Conservation (phyloP, 2,797 vertebrate genomes). For the Tokudaia tokunoshimensis region DNA sequence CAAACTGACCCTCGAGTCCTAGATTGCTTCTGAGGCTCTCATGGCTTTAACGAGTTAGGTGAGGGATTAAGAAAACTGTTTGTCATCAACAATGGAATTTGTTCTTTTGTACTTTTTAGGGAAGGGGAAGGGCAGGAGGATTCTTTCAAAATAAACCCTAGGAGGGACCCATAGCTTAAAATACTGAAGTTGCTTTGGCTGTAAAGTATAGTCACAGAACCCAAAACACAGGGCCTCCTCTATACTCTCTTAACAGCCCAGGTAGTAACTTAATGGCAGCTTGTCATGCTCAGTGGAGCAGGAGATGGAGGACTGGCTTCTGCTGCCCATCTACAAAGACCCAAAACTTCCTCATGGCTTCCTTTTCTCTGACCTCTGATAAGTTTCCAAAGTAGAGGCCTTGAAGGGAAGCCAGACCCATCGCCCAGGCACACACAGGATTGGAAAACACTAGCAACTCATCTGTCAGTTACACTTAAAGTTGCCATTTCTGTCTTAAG, state of each 20-base stretch:
- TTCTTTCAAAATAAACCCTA: constrained; percentile 48
- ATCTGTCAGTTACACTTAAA: background rate
- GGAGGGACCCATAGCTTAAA: background rate
- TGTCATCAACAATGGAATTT: background rate
- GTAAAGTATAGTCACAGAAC: background rate
- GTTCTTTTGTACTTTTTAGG: background rate
- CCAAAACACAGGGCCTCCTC: background rate
- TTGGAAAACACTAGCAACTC: background rate
- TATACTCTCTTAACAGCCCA: background rate
- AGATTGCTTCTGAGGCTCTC: constrained; percentile 49
- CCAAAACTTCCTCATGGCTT: background rate
- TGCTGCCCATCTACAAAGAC: background rate
- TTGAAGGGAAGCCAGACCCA: background rate
- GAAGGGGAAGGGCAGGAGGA: background rate
- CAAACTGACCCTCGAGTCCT: constrained; percentile 60
- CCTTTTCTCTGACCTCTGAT: background rate
- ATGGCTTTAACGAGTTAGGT: constrained; percentile 45
- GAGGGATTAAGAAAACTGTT: constrained; percentile 35
- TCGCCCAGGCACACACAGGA: background rate
- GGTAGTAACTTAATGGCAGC: background rate
- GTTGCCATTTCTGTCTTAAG: background rate
- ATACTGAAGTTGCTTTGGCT: background rate
- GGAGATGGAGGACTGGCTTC: background rate
- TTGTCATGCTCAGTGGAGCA: background rate
- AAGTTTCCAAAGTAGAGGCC: background rate